Percentiles rank a stretch among this genome's conserved stretches.
Conservation (phyloP, 2,113 vertebrate genomes). For the Daboia siamensis region DNA sequence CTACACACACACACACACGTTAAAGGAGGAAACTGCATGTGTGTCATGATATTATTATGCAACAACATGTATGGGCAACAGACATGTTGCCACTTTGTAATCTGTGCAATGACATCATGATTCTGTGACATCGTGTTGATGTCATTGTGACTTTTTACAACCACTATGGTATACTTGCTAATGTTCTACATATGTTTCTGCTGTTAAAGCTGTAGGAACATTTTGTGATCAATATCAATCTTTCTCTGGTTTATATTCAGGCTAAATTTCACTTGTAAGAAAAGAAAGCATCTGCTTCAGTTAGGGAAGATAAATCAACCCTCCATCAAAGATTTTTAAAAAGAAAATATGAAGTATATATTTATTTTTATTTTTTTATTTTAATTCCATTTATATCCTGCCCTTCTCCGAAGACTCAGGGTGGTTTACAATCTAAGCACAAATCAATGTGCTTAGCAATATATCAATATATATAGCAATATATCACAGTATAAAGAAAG, state of each 20-base stretch:
- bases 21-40: not conserved
- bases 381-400: too few species aligned
- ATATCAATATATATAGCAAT: too few species aligned
- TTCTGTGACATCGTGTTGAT: not conserved
- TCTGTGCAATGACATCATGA: not conserved
- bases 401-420: too few species aligned
- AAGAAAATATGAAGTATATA: not conserved
- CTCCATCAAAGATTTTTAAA: not conserved
- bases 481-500: not conserved
- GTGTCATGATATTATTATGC: not conserved
- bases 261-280: not conserved
- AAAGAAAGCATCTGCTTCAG: not conserved
- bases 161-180: not conserved
- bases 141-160: not conserved
- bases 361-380: too few species aligned
- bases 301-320: not conserved
- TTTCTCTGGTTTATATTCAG: not conserved
- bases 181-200: not conserved
- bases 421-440: too few species aligned
- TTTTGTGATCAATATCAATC: not conserved
- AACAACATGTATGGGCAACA: not conserved
- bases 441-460: too few species aligned
- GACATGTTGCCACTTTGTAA: not conserved
- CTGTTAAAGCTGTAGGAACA: not conserved
- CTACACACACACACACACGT: not conserved